Percentiles rank a stretch among this genome's conserved stretches.
phyloP scores from a whole-genome alignment of 2,113 vertebrate genomes.

The Mionectes macconnelli region DNA sequence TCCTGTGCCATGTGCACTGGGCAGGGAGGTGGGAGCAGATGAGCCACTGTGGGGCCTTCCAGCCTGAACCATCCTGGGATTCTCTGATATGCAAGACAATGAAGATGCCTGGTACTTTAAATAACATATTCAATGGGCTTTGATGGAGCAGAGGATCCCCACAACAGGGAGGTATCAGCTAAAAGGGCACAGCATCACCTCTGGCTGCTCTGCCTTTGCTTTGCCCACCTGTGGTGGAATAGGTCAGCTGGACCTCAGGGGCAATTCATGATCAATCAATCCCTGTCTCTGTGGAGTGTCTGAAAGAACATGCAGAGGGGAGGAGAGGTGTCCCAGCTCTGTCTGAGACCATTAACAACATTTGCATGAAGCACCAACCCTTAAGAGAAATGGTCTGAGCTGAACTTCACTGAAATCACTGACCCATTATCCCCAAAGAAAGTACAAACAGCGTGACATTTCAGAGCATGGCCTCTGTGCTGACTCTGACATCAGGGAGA shows the following conservation, averaged over 20 bases:
- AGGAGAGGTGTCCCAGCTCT: background rate
- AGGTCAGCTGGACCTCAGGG: background rate
- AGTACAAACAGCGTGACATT: constrained; percentile 37
- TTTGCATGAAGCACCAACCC: background rate
- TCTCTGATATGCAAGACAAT: background rate
- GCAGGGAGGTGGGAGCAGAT: background rate
- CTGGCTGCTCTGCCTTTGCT: background rate
- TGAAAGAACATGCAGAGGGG: background rate
- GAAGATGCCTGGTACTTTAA: background rate
- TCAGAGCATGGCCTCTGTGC: background rate
- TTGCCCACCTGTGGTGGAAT: background rate
- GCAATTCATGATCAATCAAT: background rate
- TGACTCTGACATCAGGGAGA: background rate
- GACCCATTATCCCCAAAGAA: background rate
- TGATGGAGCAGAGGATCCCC: background rate
- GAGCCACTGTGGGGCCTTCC: background rate
- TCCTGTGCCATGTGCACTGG: background rate
- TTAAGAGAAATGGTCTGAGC: background rate
- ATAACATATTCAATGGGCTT: background rate
- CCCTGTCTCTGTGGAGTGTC: background rate
- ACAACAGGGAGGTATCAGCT: background rate
- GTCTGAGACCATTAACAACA: background rate
- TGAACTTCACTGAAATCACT: background rate
- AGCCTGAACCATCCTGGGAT: accelerated
- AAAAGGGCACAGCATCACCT: background rate